A percentile compares a stretch with the other conserved stretches of the same genome.
phyloP scores from a whole-genome alignment of 23 tunicate genomes.

The Phallusia fumigata region DNA sequence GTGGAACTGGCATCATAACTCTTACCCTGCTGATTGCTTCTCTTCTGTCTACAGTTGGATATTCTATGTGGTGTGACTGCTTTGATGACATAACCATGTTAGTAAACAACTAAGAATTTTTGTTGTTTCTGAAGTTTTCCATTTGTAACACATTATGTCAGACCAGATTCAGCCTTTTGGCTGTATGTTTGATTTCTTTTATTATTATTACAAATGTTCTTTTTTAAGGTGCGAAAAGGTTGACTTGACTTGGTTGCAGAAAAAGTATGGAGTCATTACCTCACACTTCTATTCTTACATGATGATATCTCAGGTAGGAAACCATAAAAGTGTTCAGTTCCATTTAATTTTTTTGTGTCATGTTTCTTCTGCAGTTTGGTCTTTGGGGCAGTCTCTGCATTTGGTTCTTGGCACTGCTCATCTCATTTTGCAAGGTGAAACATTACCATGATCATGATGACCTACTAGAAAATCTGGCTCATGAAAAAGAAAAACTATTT shows the following conservation, averaged over 20 bases:
- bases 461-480: slow-evolving; percentile 55
- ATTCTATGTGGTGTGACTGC: slow-evolving; percentile 50
- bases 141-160: neutral
- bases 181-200: too few species aligned
- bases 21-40: slow-evolving; percentile 46
- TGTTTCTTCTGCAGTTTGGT: slow-evolving; percentile 54
- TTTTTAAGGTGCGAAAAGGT: slow-evolving; percentile 29
- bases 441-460: slow-evolving; percentile 76
- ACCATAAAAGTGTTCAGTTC: neutral
- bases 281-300: slow-evolving; percentile 12
- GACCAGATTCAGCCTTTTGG: too few species aligned
- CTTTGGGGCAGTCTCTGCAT: slow-evolving; percentile 44
- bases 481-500: slow-evolving; percentile 47
- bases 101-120: too few species aligned
- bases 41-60: slow-evolving; percentile 50
- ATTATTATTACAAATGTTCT: too few species aligned
- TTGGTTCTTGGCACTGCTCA: slow-evolving; percentile 42
- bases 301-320: slow-evolving; percentile 28
- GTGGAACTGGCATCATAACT: slow-evolving; percentile 35
- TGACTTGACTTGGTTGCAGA: slow-evolving; percentile 25
- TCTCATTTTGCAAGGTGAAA: slow-evolving; percentile 61
- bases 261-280: slow-evolving; percentile 16
- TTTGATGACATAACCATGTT: slow-evolving; percentile 15
- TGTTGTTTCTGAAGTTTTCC: neutral
- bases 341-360: neutral